A percentile compares a stretch with the other conserved stretches of the same genome.
Evolutionary conservation across 2,113 vertebrate species (phyloP).

Genomic region (Pyrgilauda ruficollis): DNA sequence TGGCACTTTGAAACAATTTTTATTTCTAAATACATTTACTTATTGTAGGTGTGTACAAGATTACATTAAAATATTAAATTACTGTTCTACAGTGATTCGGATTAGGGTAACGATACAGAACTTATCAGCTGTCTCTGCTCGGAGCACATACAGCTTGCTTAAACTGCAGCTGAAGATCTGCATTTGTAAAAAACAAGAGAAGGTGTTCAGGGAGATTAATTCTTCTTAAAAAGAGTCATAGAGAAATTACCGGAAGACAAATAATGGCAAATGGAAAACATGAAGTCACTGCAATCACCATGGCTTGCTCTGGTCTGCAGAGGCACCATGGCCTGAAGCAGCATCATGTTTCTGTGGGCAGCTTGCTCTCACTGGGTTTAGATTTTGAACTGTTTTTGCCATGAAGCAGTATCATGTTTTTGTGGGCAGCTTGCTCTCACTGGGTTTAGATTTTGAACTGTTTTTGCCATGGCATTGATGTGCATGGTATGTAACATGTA

Average conservation of each 20-base stretch:
- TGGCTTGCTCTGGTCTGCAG: neutral
- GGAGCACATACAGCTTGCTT: neutral
- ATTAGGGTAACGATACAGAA: neutral
- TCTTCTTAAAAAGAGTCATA: neutral
- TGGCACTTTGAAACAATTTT: slow-evolving; percentile 78
- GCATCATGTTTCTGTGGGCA: neutral
- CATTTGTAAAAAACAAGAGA: slow-evolving; percentile 7
- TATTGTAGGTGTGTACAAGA: slow-evolving; percentile 27
- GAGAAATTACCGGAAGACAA: neutral
- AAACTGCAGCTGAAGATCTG: neutral
- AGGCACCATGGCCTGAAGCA: neutral
- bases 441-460: neutral
- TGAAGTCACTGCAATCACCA: neutral
- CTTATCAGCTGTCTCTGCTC: neutral
- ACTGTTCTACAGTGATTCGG: neutral
- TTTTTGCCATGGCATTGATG: neutral
- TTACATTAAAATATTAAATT: slow-evolving; percentile 32
- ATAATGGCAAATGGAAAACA: neutral
- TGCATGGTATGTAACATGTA: neutral
- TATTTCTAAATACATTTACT: slow-evolving; percentile 41
- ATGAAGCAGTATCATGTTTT: too few species aligned
- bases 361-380: neutral
- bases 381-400: neutral
- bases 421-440: neutral
- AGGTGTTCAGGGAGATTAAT: neutral